Evolutionary conservation across 2,888 invertebrate genomes (phyloP).

Genomic region (Pachliopta kotzebuea): DNA sequence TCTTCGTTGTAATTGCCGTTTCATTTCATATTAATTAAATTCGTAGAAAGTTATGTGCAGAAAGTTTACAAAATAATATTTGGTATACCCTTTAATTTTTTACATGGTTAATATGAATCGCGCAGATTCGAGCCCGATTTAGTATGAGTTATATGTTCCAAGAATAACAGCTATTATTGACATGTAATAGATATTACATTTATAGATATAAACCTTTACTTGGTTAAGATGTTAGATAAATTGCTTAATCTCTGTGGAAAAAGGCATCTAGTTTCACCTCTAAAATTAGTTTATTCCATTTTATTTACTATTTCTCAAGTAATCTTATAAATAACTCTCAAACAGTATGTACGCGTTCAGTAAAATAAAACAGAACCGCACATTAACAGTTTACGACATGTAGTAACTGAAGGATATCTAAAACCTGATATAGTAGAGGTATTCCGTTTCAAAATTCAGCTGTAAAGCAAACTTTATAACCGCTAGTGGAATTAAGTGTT

Average conservation of each 20-base stretch:
- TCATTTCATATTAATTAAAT: not conserved
- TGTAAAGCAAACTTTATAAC: no score
- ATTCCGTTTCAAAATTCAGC: not conserved
- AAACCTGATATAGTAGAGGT: not conserved
- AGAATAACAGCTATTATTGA: not conserved
- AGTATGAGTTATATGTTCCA: no score
- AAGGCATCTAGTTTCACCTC: no score
- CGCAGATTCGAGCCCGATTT: no score
- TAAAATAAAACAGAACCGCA: not conserved
- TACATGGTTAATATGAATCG: no score
- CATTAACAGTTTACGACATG: not conserved
- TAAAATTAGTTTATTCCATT: no score
- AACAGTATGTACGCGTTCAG: not conserved
- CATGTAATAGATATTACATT: not conserved
- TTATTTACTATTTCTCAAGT: not conserved
- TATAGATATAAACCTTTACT: no score
- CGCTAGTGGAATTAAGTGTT: no score
- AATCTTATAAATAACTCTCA: not conserved
- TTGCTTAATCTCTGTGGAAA: no score
- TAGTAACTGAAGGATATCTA: not conserved
- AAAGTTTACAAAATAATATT: not conserved
- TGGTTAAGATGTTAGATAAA: no score
- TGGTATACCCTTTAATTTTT: not conserved
- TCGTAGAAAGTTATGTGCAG: not conserved
- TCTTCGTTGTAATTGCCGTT: constrained; percentile 9